These are phyloP conservation scores for Mystacornis crossleyi DNA, from an alignment of 2,113 vertebrate species.

Conservation along the genomic window DNA sequence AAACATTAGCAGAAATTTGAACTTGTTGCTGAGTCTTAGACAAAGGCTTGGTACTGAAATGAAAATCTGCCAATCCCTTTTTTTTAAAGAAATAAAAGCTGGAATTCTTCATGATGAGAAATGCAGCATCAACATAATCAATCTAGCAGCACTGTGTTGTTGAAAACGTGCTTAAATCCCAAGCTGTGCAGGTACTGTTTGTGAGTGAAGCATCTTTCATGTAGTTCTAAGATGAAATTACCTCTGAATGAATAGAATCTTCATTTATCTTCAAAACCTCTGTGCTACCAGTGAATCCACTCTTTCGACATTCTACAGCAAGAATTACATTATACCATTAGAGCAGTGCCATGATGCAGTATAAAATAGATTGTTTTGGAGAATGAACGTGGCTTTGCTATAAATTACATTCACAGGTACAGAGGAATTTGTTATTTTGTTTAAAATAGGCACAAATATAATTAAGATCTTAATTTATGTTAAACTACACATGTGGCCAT, in stretches of 20 bases:
- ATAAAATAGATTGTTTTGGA: conserved; percentile 95
- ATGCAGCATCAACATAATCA: conserved; percentile 77
- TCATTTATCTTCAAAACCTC: conserved; percentile 98
- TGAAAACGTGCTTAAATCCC: conserved; percentile 76
- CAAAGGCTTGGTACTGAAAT: conserved; percentile 61
- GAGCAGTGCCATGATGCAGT: conserved; percentile 87
- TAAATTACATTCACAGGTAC: conserved; percentile 98
- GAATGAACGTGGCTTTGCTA: conserved; percentile 97
- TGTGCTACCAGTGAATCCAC: conserved; percentile 89
- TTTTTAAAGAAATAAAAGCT: conserved; percentile 62
- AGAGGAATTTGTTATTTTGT: conserved; percentile 97
- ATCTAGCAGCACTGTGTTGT: conserved; percentile 67
- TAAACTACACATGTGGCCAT: conserved; percentile 96
- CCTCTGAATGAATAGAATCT: conserved; percentile 98
- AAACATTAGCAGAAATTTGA: conserved; percentile 55
- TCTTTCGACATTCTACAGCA: conserved; percentile 83
- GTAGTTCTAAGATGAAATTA: conserved; percentile 95
- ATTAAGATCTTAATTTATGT: conserved; percentile 99
- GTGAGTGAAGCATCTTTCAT: conserved; percentile 89
- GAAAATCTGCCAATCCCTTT: conserved; percentile 55
- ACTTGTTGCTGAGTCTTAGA: conserved; percentile 68
- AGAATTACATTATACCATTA: conserved; percentile 93
- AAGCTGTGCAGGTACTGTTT: conserved; percentile 63
- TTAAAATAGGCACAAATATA: conserved; percentile 98
- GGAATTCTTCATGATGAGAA: conserved; percentile 76